Evolutionary conservation across 2,113 vertebrate genomes (phyloP), one percentile per base, ranked within the genome.

Genomic region (Colinus virginianus): DNA sequence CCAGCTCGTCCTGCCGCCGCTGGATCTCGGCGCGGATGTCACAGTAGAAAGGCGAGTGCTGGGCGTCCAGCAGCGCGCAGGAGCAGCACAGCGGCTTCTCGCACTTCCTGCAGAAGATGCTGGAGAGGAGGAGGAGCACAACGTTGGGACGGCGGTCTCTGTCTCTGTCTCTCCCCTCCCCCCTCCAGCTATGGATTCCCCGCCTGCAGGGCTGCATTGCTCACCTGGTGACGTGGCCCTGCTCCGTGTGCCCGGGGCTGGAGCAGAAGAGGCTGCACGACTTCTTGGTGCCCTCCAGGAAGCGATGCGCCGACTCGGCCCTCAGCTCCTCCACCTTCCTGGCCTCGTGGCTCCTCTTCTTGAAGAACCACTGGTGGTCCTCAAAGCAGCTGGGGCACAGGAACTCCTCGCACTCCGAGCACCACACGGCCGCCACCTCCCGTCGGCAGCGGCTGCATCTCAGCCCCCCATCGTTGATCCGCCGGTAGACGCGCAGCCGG

Each of bases 341-440:
- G 14, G 88, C 84, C 66, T 96, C 93, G 0, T 98, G 98, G 88
- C 3, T 94, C 71, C 20, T 83, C 90, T 72, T 94, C 93, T 98
- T 98, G 30, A 97, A 88, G 90, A 94, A 98, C 97, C 97, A 98
- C 91, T 97, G 95, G 48, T 98, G 97, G 0, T 96, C 95, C 20
- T 98, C 90, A 2, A 96, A 90, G 74, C 98, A 98, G 9, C 55
- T 88, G 45, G 5, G 1, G 4, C 97, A 98, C 17, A 98, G 78
- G 46, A 98, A 97, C n/a, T 97, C 96, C 53, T 97, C 86, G 0
- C 98, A 98, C 63, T 98, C 97, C 0, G 90, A 67, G 74, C 98
- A 98, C 98, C 98, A 98, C 63, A 96, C 96, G 2, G 78, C 81
- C 0, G 97, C 94, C 0, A 8, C 71, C 0, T 11, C 16, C 2